These are phyloP conservation scores for Jordanella pulchra DNA, from an alignment of 2,797 vertebrate genomes.

Conservation along the genomic window DNA sequence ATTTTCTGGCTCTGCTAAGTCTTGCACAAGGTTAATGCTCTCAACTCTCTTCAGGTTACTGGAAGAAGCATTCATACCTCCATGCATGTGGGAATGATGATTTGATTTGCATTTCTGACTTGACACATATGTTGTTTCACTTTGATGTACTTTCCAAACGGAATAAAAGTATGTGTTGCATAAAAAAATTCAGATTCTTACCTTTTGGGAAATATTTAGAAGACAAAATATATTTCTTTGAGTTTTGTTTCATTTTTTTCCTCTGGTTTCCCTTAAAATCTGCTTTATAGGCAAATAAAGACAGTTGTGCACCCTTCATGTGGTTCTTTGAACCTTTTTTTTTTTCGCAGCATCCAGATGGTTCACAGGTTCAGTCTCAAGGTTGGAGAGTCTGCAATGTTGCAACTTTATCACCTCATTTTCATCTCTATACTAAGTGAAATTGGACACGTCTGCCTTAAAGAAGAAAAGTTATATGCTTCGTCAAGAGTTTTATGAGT, in stretches of 20 bases:
- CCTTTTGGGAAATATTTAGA: not conserved
- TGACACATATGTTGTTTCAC: slow-evolving; percentile 18
- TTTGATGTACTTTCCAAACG: not conserved
- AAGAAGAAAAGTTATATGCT: not conserved
- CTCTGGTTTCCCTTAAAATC: not conserved
- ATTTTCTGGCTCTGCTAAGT: slow-evolving; percentile 45
- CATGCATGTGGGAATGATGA: not conserved
- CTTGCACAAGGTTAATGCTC: slow-evolving; percentile 25
- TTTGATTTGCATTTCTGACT: slow-evolving; percentile 15
- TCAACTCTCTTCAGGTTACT: slow-evolving; percentile 14
- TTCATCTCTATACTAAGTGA: slow-evolving; percentile 34
- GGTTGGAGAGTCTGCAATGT: slow-evolving; percentile 2
- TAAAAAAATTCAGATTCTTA: not conserved
- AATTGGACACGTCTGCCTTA: slow-evolving; percentile 4
- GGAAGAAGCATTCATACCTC: not conserved
- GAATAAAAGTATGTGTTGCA: slow-evolving; percentile 2
- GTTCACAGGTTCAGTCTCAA: slow-evolving; percentile 19
- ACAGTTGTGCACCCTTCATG: not conserved
- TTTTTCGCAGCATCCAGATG: slow-evolving; percentile 25
- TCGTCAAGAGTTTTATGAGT: not conserved
- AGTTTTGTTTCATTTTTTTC: not conserved
- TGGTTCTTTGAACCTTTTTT: slow-evolving; percentile 13
- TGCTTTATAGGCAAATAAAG: not conserved
- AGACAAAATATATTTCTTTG: not conserved
- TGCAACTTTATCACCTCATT: slow-evolving; percentile 28